Conservation (phyloP, 2,888 invertebrate genomes). For the Hartigia nigra region DNA sequence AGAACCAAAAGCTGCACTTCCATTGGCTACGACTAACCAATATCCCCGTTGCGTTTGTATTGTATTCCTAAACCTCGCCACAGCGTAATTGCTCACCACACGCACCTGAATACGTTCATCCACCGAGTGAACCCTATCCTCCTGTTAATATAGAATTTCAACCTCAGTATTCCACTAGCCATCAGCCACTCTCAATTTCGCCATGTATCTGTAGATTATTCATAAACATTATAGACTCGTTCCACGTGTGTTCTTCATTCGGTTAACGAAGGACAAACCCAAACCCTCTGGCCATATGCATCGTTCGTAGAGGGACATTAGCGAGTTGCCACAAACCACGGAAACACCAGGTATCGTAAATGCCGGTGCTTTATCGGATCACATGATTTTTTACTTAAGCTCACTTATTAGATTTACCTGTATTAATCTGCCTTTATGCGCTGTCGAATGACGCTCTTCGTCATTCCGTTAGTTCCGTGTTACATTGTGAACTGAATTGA, state of each 20-base stretch:
- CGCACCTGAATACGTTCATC: neutral
- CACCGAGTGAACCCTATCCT: neutral
- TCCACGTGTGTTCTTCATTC: neutral
- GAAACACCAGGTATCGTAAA: constrained; percentile 25
- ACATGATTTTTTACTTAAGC: neutral
- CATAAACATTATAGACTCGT: neutral
- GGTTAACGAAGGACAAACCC: neutral
- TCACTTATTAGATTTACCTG: neutral
- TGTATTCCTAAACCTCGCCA: neutral
- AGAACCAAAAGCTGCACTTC: neutral
- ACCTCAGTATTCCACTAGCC: neutral
- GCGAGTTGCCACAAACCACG: constrained; percentile 23
- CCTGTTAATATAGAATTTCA: neutral
- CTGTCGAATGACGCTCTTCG: neutral
- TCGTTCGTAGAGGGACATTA: neutral
- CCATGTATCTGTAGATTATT: neutral
- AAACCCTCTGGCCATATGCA: neutral
- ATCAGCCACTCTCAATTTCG: neutral
- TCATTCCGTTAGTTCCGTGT: neutral
- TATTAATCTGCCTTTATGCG: neutral
- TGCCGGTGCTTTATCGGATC: neutral
- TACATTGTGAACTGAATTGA: neutral
- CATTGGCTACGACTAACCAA: neutral
- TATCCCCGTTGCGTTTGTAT: neutral
- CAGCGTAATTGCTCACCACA: constrained; percentile 2